phyloP scores from a whole-genome alignment of 2,797 vertebrate species.

The Epinephelus malabaricus region DNA sequence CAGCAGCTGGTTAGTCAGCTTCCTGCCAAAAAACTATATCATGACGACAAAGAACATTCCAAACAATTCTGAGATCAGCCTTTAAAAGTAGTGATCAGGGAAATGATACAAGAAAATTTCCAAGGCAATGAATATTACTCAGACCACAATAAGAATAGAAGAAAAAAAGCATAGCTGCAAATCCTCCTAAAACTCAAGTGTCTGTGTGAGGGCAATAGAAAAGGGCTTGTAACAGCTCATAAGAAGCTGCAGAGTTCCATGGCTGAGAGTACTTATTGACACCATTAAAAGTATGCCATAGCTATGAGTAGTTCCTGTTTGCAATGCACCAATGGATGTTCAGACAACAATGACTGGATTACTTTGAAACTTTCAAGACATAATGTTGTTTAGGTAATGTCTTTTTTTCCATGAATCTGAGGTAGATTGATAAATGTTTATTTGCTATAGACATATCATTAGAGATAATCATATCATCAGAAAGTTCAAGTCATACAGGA shows the following conservation, averaged over 20 bases:
- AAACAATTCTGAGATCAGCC: conserved; percentile 28
- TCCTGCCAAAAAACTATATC: conserved; percentile 54
- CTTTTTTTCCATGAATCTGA: not conserved
- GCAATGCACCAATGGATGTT: not conserved
- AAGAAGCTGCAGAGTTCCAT: not conserved
- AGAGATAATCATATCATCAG: not conserved
- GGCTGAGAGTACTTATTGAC: not conserved
- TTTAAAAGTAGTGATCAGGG: conserved; percentile 8
- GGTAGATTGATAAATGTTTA: not conserved
- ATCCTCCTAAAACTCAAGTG: not conserved
- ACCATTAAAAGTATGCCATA: not conserved
- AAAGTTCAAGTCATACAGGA: not conserved
- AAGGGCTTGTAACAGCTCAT: not conserved
- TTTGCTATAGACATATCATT: not conserved
- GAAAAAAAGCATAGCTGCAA: conserved; percentile 7
- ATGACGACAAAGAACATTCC: conserved; percentile 40
- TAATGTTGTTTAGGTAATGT: too few relatives aligned
- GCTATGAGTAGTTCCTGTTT: not conserved
- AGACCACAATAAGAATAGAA: not conserved
- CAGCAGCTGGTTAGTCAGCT: conserved; percentile 47
- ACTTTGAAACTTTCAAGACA: not conserved
- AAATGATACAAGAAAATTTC: not conserved
- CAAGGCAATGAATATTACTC: not conserved
- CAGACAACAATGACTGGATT: not conserved
- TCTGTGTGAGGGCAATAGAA: conserved; percentile 4